Evolutionary conservation across 1,140 invertebrate genomes (phyloP), one percentile per base, ranked within the genome.

Genomic region (Lordiphosa clarofinis): DNA sequence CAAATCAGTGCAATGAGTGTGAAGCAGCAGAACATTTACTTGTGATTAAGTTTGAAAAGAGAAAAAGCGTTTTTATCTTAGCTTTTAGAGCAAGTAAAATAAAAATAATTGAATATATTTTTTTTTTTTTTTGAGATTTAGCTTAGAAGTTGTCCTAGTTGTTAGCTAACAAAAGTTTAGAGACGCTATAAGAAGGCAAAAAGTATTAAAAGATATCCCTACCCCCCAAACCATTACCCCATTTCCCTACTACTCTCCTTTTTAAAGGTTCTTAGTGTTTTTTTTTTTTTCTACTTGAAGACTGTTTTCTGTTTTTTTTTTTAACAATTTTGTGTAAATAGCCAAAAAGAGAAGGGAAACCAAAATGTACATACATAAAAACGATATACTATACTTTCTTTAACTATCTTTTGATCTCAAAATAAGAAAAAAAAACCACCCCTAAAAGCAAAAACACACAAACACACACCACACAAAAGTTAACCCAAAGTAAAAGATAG

Each of bases 361-460:
- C 11, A 31, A 31, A 57, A 28, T 84, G 78, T 84, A 84, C 42
- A 86, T 84, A 84, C 43, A 48, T 33, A 24, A 33, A 52, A 59
- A 62, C 21, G 24, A 56, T 48, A 53, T 54, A 28, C 54, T 59
- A 21, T 39, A 52, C 58, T 64, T 67, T 63, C 57, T 68, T 86
- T 73, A 75, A 81, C 81, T 86, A 82, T 86, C 81, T 86, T 86
- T 86, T 87, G 81, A 86, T 86, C 81, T 86, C 79, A 86, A 86
- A 56, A 63, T n/a, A 72, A 86, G 63, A 71, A 52, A 21, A 61
- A 33, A 60, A 19, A 40, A 64, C 24, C 46, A 44, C 15, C 47
- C 57, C 44, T 10, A 39, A n/a, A 31, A 28, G 24, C 48, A 13
- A 24, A 67, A 19, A 24, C 15, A 54, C 52, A 43, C 42, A 46